A percentile compares a stretch with the other conserved stretches of the same genome.
Evolutionary conservation across 2,797 vertebrate genomes (phyloP).

Genomic region (Scleropages formosus): DNA sequence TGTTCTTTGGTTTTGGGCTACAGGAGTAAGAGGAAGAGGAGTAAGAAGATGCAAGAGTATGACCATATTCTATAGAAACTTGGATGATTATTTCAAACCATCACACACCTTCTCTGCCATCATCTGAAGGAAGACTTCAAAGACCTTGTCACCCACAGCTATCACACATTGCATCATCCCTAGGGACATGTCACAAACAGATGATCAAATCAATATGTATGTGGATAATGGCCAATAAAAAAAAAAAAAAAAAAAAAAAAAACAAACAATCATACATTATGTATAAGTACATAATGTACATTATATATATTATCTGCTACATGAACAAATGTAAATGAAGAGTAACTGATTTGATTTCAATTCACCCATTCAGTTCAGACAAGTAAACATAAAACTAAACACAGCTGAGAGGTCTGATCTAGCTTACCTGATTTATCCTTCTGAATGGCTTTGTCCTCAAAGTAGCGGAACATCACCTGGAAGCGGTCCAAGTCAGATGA

Average conservation of each 20-base stretch:
- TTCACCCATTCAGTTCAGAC: background rate
- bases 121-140: conserved; percentile 95
- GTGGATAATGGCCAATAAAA: background rate
- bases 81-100: background rate
- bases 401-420: background rate
- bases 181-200: conserved; percentile 47
- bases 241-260: no score
- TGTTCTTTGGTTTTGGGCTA: conserved; percentile 96
- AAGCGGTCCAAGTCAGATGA: conserved; percentile 89
- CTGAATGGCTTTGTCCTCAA: conserved; percentile 95
- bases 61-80: background rate
- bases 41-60: background rate
- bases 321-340: no score
- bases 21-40: conserved; percentile 22
- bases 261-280: no score
- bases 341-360: no score
- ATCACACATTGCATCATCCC: conserved; percentile 99
- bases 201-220: background rate
- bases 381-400: background rate
- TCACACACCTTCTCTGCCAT: conserved; percentile 92
- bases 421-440: conserved; percentile 91
- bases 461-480: conserved; percentile 95
- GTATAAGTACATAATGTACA: no score
- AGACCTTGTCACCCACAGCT: conserved; percentile 94
- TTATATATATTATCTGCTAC: no score